These are phyloP conservation scores for Clivina fossor DNA, from an alignment of 2,888 invertebrate species.

Conservation along the genomic window DNA sequence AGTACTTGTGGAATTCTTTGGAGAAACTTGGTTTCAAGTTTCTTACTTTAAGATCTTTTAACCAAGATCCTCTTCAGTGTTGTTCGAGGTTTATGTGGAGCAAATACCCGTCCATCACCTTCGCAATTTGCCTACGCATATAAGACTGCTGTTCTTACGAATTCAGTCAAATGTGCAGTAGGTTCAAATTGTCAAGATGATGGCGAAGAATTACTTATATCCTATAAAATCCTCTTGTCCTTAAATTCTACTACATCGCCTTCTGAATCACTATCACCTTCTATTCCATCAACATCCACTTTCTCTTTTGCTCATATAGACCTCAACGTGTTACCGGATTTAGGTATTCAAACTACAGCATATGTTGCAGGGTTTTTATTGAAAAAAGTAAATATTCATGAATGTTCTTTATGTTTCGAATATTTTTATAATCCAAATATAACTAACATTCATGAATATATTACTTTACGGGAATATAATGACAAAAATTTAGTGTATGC, in stretches of 20 bases:
- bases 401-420: no score
- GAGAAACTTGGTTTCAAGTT: constrained; percentile 4
- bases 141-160: background rate
- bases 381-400: no score
- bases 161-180: background rate
- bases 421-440: no score
- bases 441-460: no score
- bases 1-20: constrained; percentile 12
- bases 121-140: constrained; percentile 3
- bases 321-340: no score
- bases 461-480: no score
- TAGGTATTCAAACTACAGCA: no score
- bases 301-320: no score
- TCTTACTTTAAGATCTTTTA: constrained; percentile 5
- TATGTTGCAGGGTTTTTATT: no score
- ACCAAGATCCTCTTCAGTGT: constrained; percentile 7
- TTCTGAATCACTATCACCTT: background rate
- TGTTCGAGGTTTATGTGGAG: constrained; percentile 1
- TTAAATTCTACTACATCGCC: background rate
- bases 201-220: constrained; percentile 8
- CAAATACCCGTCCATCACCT: background rate
- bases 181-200: constrained; percentile 6
- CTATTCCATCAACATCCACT: background rate
- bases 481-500: no score
- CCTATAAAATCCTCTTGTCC: constrained; percentile 1